These are phyloP conservation scores for Tachycineta bicolor DNA, from an alignment of 2,113 vertebrate species.

Conservation along the genomic window DNA sequence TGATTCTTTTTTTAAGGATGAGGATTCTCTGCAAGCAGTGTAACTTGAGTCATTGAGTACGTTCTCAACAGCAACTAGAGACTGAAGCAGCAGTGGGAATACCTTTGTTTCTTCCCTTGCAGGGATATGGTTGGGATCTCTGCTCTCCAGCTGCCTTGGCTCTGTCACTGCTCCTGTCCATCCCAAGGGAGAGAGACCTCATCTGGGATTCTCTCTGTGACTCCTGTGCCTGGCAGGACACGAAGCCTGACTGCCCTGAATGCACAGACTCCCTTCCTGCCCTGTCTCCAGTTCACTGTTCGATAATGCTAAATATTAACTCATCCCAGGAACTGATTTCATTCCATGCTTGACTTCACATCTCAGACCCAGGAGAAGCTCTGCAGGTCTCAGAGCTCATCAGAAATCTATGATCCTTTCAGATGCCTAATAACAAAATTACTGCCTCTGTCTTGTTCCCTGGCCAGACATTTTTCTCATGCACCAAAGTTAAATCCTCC, in stretches of 20 bases:
- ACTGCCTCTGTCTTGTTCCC: not conserved
- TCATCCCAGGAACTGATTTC: not conserved
- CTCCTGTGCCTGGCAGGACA: not conserved
- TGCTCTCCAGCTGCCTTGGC: not conserved
- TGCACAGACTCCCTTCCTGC: not conserved
- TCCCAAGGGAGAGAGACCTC: rapidly evolving
- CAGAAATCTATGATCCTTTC: not conserved
- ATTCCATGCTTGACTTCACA: not conserved
- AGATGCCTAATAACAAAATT: not conserved
- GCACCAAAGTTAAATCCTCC: not conserved
- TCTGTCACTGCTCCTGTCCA: rapidly evolving
- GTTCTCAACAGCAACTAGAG: rapidly evolving
- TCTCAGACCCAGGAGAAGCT: not conserved
- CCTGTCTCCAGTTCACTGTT: rapidly evolving
- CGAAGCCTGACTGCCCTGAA: not conserved
- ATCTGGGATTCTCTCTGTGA: not conserved
- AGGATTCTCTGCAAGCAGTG: rapidly evolving
- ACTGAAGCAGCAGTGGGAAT: not conserved
- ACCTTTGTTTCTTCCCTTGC: not conserved
- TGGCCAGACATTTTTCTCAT: not conserved
- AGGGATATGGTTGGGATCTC: not conserved
- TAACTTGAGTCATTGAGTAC: not conserved
- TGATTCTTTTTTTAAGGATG: not conserved
- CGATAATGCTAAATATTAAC: not conserved
- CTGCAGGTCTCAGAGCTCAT: not conserved